Base-by-base conservation (phyloP, 1,140 invertebrate species). In the Aphidius gifuensis region DNA sequence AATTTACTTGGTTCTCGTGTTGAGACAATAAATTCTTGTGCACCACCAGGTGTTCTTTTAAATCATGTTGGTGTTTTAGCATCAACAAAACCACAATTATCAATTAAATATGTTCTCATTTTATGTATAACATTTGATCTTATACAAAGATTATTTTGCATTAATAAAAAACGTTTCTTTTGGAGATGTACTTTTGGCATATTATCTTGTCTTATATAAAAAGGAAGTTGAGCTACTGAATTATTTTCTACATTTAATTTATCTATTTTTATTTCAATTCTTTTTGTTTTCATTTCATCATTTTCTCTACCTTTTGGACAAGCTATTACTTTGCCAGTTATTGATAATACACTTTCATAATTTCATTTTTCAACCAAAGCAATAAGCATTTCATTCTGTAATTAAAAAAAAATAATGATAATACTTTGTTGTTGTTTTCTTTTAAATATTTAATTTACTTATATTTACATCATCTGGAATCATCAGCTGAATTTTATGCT, bases 21-120 rank as follows among this genome's bases (percentile, higher is more conserved):
- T 3, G 96, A 94, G 2, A 98, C 96, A 53, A 98, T 81, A 85
- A 97, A 99, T 80, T 98, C 96, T 80, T 92, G 89, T 5, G 96
- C 96, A n/a, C 96, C 96, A 56, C 95, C 96, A 7, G 95, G 95
- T 16, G 96, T 98, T 69, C 87, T 83, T 71, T 91, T 87, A 74
- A 98, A 96, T 23, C 98, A 79, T 8, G 93, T 96, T 8, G 96
- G 96, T 23, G 96, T 98, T 83, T 97, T 95, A 21, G 98, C 90
- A 82, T 98, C 94, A 11, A 97, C 88, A 86, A 98, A 98, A 48
- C 85, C 85, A 76, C 88, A 83, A 67, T 90, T 77, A 64, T 91
- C 85, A n/a, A 91, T 83, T 32, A 98, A 80, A 84, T 91, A 96
- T 68, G 91, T 86, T 66, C 94, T 85, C 85, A 97, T 91, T 71